These are phyloP conservation scores for Crocidura indochinensis DNA, from an alignment of 2,797 vertebrate species.

Conservation along the genomic window DNA sequence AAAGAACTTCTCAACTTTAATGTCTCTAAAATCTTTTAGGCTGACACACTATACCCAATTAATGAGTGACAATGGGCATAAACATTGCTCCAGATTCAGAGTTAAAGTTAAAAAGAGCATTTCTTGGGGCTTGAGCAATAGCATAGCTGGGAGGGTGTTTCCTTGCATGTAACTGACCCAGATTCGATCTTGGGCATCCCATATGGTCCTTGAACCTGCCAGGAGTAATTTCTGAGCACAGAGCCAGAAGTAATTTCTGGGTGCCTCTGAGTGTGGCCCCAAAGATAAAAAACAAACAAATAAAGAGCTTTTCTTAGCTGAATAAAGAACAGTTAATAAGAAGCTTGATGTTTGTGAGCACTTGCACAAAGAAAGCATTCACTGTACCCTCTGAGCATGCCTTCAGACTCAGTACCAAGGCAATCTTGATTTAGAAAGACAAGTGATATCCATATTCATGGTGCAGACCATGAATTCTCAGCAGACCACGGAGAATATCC, in stretches of 20 bases:
- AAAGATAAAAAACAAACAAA: too few relatives aligned
- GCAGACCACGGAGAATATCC: neutral
- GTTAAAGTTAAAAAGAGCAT: neutral
- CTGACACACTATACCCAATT: neutral
- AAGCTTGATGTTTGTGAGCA: conserved; percentile 7
- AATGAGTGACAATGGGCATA: neutral
- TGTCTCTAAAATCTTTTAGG: neutral
- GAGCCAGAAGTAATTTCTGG: too few relatives aligned
- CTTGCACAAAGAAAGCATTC: neutral
- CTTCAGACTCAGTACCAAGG: neutral
- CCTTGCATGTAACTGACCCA: too few relatives aligned
- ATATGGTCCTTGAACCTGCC: too few relatives aligned
- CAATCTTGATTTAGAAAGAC: neutral
- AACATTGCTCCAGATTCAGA: neutral
- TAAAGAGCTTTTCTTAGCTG: neutral
- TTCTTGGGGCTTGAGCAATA: too few relatives aligned
- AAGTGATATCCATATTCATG: neutral
- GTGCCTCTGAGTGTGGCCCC: too few relatives aligned
- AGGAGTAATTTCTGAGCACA: too few relatives aligned
- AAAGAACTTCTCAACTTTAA: conserved; percentile 23
- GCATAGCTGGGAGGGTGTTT: too few relatives aligned
- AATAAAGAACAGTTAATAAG: too few relatives aligned
- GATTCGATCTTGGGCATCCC: too few relatives aligned
- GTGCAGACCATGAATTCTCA: neutral
- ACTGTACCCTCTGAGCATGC: neutral